phyloP scores from a whole-genome alignment of 1,140 invertebrate genomes.

The Hycleus phaleratus region DNA sequence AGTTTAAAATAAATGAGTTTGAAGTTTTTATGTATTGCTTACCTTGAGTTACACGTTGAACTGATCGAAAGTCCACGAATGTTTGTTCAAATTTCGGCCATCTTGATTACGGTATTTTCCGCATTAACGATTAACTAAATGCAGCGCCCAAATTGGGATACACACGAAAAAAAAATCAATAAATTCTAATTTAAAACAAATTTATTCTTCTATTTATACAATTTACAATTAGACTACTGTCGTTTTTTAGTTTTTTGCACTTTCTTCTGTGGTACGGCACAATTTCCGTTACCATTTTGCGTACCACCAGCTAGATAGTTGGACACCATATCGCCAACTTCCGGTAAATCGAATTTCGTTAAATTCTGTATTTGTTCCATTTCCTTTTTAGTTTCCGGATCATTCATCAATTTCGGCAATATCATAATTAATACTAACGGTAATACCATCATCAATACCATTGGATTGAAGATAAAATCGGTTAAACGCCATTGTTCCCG shows the following conservation, averaged over 20 bases:
- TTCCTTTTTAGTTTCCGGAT: constrained; percentile 91
- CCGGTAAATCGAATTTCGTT: constrained; percentile 78
- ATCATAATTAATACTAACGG: constrained; percentile 87
- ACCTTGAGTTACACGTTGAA: too few species aligned
- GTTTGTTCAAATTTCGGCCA: too few species aligned
- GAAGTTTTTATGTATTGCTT: too few species aligned
- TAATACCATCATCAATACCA: constrained; percentile 96
- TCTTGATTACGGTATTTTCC: too few species aligned
- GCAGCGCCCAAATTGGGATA: too few species aligned
- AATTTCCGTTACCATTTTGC: constrained; percentile 11
- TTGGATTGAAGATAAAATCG: constrained; percentile 93
- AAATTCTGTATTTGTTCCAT: constrained; percentile 81
- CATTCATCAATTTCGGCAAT: constrained; percentile 93
- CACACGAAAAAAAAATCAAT: too few species aligned
- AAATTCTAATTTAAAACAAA: background rate
- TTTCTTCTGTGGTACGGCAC: constrained; percentile 51
- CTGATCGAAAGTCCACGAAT: too few species aligned
- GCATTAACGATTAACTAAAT: too few species aligned
- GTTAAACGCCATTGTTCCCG: constrained; percentile 92
- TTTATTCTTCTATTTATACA: background rate
- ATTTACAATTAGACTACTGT: constrained; percentile 41
- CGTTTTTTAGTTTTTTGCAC: constrained; percentile 60
- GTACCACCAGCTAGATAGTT: constrained; percentile 60
- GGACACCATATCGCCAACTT: constrained; percentile 85
- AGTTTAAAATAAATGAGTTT: too few species aligned